A percentile compares a stretch with the other conserved stretches of the same genome.
phyloP scores from a whole-genome alignment of 1,140 invertebrate genomes.

The Nomia melanderi region DNA sequence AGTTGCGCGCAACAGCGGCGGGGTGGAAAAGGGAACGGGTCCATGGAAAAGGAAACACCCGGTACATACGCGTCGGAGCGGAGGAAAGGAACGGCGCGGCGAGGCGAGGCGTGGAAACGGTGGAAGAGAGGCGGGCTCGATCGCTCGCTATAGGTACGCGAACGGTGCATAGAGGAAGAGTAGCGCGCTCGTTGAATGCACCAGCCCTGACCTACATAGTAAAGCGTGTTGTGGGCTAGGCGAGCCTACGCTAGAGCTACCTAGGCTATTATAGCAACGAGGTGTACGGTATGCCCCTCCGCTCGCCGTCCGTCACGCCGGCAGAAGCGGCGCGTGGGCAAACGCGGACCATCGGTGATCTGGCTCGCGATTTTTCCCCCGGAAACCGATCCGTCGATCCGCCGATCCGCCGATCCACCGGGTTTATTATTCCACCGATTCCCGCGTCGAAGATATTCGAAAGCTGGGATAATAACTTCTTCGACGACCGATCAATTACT shows the following conservation, averaged over 20 bases:
- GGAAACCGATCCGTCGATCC: neutral
- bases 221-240: constrained; percentile 79
- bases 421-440: neutral
- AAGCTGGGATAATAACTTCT: too few species aligned
- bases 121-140: constrained; percentile 37
- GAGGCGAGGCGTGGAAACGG: neutral
- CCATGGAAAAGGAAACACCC: constrained; percentile 58
- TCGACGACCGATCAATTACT: too few species aligned
- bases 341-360: constrained; percentile 38
- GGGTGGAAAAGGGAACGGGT: neutral
- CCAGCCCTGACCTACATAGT: constrained; percentile 81
- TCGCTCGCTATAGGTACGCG: constrained; percentile 61
- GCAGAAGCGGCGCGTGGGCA: constrained; percentile 19
- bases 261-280: constrained; percentile 78
- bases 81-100: constrained; percentile 1
- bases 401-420: neutral
- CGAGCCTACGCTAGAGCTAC: constrained; percentile 75
- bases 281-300: constrained; percentile 60
- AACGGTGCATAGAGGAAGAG: constrained; percentile 77
- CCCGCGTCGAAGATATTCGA: too few species aligned
- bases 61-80: constrained; percentile 55
- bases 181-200: constrained; percentile 78
- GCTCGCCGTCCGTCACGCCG: constrained; percentile 29
- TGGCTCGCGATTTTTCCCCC: constrained; percentile 8
- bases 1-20: too few species aligned